These are phyloP conservation scores for Habrosyne pyritoides DNA, from an alignment of 2,888 invertebrate genomes.

Conservation along the genomic window DNA sequence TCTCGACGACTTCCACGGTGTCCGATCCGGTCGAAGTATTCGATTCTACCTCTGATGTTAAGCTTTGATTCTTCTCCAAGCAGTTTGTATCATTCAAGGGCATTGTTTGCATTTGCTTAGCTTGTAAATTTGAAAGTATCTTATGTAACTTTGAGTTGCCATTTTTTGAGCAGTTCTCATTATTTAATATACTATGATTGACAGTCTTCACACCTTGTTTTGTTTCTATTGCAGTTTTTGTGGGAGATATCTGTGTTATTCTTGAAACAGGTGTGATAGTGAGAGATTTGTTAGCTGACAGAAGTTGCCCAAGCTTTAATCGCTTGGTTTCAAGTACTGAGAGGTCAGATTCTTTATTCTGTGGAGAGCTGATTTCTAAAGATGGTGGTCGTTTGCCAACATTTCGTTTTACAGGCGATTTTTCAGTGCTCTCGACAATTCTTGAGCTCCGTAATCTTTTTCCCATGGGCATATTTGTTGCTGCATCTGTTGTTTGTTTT, in stretches of 20 bases:
- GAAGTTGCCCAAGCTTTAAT: slow-evolving; percentile 71
- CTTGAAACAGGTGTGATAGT: slow-evolving; percentile 63
- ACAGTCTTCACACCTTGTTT: slow-evolving; percentile 54
- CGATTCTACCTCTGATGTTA: slow-evolving; percentile 59
- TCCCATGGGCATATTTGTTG: slow-evolving; percentile 57
- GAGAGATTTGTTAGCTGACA: slow-evolving; percentile 65
- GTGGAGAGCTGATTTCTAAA: slow-evolving; percentile 52
- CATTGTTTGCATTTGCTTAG: slow-evolving; percentile 67
- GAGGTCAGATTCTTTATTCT: slow-evolving; percentile 61
- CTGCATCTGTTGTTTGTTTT: slow-evolving; percentile 50
- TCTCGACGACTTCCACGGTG: slow-evolving; percentile 59
- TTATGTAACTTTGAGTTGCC: slow-evolving; percentile 80
- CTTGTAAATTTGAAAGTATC: slow-evolving; percentile 74
- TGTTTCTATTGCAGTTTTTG: slow-evolving; percentile 49
- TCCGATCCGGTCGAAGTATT: slow-evolving; percentile 67
- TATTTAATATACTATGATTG: slow-evolving; percentile 68
- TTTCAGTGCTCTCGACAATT: slow-evolving; percentile 66
- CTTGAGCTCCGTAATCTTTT: slow-evolving; percentile 75
- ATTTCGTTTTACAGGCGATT: slow-evolving; percentile 52
- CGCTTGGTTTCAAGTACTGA: slow-evolving; percentile 68
- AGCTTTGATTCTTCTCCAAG: slow-evolving; percentile 53
- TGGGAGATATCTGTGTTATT: slow-evolving; percentile 50
- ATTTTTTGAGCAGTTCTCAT: slow-evolving; percentile 78
- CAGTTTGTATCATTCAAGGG: slow-evolving; percentile 60
- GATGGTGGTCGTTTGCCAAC: slow-evolving; percentile 59